phyloP scores from a whole-genome alignment of 1,140 invertebrate genomes.

The Epicauta chinensis region DNA sequence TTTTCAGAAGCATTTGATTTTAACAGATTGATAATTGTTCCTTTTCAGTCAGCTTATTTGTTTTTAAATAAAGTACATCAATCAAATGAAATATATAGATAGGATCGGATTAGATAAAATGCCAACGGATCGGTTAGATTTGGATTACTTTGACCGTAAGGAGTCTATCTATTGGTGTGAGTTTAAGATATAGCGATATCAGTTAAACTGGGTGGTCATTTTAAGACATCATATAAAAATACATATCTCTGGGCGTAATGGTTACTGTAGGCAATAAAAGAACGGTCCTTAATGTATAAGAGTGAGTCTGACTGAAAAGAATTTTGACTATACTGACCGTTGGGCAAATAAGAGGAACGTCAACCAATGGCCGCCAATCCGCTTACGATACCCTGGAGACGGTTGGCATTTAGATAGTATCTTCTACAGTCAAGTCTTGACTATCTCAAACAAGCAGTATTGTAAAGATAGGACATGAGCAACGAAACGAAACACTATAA shows the following conservation, averaged over 20 bases:
- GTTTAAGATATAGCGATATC: no score
- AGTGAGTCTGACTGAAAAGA: conserved; percentile 2
- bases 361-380: conserved; percentile 13
- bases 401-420: conserved; percentile 16
- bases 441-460: conserved; percentile 11
- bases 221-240: conserved; percentile 16
- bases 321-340: conserved; percentile 9
- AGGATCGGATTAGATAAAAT: no score
- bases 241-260: conserved; percentile 7
- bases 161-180: no score
- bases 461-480: no score
- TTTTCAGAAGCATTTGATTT: no score
- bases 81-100: no score
- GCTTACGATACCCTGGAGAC: conserved; percentile 15
- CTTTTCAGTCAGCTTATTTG: no score
- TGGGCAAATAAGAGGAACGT: conserved; percentile 14
- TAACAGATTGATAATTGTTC: no score
- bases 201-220: not conserved
- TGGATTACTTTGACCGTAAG: no score
- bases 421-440: conserved; percentile 6
- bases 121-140: no score
- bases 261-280: conserved; percentile 12
- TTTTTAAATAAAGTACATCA: no score
- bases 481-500: no score
- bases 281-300: conserved; percentile 11